phyloP scores from a whole-genome alignment of 2,113 vertebrate species.

The Pollimyrus isidori region DNA sequence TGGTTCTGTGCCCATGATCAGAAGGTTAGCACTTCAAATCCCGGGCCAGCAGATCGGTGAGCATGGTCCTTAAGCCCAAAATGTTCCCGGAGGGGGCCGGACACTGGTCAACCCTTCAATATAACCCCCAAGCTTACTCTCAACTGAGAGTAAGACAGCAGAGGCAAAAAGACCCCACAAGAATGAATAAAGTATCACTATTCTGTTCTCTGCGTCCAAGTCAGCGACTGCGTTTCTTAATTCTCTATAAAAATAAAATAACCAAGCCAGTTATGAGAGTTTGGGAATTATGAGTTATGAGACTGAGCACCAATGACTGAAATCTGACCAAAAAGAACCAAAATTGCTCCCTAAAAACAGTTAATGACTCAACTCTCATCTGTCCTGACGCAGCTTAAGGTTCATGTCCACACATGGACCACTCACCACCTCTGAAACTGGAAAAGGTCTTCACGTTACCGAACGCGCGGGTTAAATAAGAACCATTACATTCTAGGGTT shows the following conservation, averaged over 20 bases:
- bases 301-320: constrained; percentile 17
- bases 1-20: not conserved
- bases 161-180: not conserved
- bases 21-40: not conserved
- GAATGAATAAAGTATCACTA: not conserved
- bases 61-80: not conserved
- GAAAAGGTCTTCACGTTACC: not conserved
- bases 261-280: not conserved
- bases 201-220: not conserved
- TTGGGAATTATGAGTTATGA: not conserved
- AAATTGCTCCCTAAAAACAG: not conserved
- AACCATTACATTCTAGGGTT: not conserved
- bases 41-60: not conserved
- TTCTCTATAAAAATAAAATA: not conserved
- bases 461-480: not conserved
- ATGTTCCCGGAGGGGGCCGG: not conserved
- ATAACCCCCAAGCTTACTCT: not conserved
- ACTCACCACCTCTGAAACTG: not conserved
- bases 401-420: not conserved
- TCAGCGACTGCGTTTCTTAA: not conserved
- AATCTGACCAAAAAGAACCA: not conserved
- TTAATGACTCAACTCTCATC: not conserved
- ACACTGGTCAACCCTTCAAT: not conserved
- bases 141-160: not conserved
- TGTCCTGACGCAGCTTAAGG: not conserved